Evolutionary conservation across 2,888 invertebrate genomes (phyloP), one percentile per base, ranked within the genome.

Genomic region (Drosophila koepferae): DNA sequence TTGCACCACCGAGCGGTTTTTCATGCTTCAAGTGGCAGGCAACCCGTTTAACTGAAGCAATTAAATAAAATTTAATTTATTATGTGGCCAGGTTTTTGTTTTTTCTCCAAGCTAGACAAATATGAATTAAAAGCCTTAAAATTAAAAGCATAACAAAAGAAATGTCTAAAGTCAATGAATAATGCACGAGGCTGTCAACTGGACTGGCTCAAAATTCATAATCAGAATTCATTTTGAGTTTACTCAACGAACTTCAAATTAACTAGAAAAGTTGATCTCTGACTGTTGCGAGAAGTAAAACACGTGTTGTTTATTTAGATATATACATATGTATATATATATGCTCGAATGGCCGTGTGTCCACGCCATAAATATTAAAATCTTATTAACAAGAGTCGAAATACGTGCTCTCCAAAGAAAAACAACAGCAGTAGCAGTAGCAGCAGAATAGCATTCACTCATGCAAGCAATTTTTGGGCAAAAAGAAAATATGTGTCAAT

Each of bases 401-500:
- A 34, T 78, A 69, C 77, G 80, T 77, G 66, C 44, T 38, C 31
- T 18, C 34, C 59, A 43, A 44, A 38, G 55, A 20, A 9, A 23
- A 34, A 18, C 31, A 51, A 34, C 14, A 36, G 2, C n/a, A 18
- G 23, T 20, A 23, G 54, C 31, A 68, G 61, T 16, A 63, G 61
- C n/a, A 18, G 23, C n/a, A 63, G 61, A 20, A 2, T n/a, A 64
- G 61, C 28, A 64, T 60, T 77, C 69, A 74, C 40, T 70, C 62
- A 65, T 74, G 74, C 70, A 64, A 48, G 71, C 70, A 73, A 61
- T 72, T 63, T 70, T 54, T 31, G 9, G 14, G 67, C n/a, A 43
- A 48, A 70, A 65, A 51, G 58, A 74, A 86, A 90, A 90, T 83
- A 86, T 89, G 89, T 86, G 86, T 89, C 86, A 86, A 86, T 89